Percentiles rank a stretch among this genome's conserved stretches.
Conservation (phyloP, 2,797 vertebrate genomes). For the Anolis apletophallus region DNA sequence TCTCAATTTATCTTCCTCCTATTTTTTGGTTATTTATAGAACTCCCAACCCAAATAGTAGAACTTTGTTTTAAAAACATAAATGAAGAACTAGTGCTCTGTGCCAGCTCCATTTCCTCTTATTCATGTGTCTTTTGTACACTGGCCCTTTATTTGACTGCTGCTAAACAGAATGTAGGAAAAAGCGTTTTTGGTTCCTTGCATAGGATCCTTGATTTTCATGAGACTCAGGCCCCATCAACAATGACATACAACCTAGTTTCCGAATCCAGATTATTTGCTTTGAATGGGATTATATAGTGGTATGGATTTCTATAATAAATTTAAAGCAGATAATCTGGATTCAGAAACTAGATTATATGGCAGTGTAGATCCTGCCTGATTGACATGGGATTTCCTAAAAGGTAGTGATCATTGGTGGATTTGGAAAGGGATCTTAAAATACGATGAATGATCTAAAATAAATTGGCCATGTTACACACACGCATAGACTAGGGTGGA, state of each 20-base stretch:
- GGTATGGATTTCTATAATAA: too few species aligned
- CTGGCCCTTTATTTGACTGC: not conserved
- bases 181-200: not conserved
- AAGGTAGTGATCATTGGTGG: not conserved
- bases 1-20: not conserved
- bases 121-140: not conserved
- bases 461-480: too few species aligned
- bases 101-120: not conserved
- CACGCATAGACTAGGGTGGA: too few species aligned
- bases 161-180: not conserved
- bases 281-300: too few species aligned
- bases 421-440: not conserved
- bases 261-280: too few species aligned
- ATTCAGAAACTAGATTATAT: too few species aligned
- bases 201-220: not conserved
- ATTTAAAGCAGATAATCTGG: too few species aligned
- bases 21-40: not conserved
- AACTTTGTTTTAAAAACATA: not conserved
- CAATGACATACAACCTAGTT: too few species aligned
- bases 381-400: too few species aligned
- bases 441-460: not conserved
- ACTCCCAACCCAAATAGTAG: too few species aligned
- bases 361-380: too few species aligned
- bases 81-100: not conserved
- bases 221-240: not conserved